Conservation (phyloP, 2,113 vertebrate genomes). For the Todiramphus chloris region DNA sequence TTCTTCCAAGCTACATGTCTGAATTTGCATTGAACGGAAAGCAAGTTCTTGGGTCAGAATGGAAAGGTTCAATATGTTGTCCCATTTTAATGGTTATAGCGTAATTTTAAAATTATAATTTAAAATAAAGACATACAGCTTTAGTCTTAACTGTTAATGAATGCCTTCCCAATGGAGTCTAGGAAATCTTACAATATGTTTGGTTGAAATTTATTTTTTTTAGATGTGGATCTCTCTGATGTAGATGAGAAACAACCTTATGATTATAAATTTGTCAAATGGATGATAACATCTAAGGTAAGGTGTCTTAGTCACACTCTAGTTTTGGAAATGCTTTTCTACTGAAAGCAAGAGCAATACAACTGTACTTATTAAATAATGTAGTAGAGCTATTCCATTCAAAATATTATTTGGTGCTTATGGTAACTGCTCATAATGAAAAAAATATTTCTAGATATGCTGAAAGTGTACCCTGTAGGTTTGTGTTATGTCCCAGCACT, state of each 20-base stretch:
- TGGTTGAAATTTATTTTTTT: conserved; percentile 20
- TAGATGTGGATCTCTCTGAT: conserved; percentile 88
- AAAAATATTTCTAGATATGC: not conserved
- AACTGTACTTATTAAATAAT: not conserved
- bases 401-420: not conserved
- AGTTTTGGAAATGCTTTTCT: conserved; percentile 10
- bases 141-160: not conserved
- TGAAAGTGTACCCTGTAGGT: not conserved
- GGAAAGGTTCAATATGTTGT: not conserved
- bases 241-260: conserved; percentile 81
- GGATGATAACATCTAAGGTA: conserved; percentile 97
- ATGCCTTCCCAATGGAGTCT: not conserved
- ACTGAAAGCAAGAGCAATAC: not conserved
- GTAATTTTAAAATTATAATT: not conserved
- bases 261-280: conserved; percentile 95
- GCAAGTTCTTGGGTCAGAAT: not conserved
- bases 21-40: not conserved
- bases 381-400: not conserved
- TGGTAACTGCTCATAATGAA: not conserved
- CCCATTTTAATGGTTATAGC: not conserved
- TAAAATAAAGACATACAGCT: not conserved
- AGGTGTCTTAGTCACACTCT: not conserved
- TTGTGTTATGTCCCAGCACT: not conserved
- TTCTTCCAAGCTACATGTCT: not conserved
- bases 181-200: not conserved